phyloP scores from a whole-genome alignment of 2,797 vertebrate species.

The Hyperoplus immaculatus region DNA sequence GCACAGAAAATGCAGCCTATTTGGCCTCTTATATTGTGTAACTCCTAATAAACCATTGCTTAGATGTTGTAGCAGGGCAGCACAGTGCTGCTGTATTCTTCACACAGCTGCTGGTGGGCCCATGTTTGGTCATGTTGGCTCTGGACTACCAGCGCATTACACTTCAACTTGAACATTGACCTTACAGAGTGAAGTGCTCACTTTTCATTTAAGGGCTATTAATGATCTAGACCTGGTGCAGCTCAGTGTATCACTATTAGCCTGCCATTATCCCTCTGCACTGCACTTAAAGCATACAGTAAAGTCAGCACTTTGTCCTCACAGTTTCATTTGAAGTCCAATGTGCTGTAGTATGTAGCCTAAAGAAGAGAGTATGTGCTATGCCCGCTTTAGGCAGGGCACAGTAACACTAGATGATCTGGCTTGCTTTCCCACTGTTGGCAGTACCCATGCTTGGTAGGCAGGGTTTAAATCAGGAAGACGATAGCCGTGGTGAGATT shows the following conservation, averaged over 20 bases:
- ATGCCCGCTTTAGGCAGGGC: background rate
- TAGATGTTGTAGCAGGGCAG: background rate
- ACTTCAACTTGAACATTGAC: background rate
- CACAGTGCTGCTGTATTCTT: too few relatives aligned
- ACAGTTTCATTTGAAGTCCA: background rate
- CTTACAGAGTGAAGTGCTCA: background rate
- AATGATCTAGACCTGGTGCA: background rate
- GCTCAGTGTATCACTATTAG: background rate
- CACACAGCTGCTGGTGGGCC: background rate
- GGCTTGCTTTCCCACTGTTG: too few relatives aligned
- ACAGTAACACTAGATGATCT: too few relatives aligned
- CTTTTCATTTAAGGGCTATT: constrained; percentile 19
- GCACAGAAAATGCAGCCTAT: background rate
- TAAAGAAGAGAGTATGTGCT: background rate
- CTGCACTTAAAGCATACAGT: background rate
- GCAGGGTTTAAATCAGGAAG: too few relatives aligned
- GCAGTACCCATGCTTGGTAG: too few relatives aligned
- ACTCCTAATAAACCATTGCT: background rate
- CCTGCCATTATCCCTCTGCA: background rate
- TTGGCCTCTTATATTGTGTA: background rate
- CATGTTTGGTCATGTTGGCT: background rate
- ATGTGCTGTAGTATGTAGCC: background rate
- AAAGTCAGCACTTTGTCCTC: constrained; percentile 8
- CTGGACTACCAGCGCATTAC: background rate
- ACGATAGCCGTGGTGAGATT: too few relatives aligned